Evolutionary conservation across 1,140 invertebrate species (phyloP).

Genomic region (Pseudobourletiella spinata): DNA sequence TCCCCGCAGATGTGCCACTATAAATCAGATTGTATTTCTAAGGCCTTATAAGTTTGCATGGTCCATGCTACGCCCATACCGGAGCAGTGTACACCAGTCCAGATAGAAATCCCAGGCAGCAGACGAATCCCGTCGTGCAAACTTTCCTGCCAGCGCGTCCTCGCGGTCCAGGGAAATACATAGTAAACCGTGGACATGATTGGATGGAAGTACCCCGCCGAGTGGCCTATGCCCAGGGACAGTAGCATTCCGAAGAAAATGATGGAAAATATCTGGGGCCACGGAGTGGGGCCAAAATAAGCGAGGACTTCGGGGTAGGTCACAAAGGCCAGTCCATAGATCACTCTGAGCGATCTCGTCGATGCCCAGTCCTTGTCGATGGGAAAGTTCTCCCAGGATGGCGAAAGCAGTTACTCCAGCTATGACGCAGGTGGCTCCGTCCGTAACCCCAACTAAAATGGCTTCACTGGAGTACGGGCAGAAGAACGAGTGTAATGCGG

Average conservation of each 20-base stretch:
- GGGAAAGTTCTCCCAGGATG: slow-evolving; percentile 53
- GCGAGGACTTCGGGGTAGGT: slow-evolving; percentile 81
- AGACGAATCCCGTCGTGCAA: neutral
- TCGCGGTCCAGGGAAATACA: neutral
- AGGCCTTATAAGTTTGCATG: neutral
- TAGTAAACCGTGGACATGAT: neutral
- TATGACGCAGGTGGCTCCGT: slow-evolving; percentile 69
- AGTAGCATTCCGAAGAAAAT: slow-evolving; percentile 46
- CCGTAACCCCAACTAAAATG: slow-evolving; percentile 57
- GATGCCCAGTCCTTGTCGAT: slow-evolving; percentile 73
- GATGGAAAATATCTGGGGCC: slow-evolving; percentile 47
- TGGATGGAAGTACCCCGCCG: neutral
- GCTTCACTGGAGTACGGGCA: slow-evolving; percentile 44
- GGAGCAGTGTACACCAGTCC: neutral
- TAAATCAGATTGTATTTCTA: neutral
- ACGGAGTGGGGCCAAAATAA: slow-evolving; percentile 54
- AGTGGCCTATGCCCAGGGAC: slow-evolving; percentile 46
- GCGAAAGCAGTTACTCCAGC: neutral
- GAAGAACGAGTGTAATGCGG: too few species aligned
- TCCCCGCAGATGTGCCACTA: slow-evolving; percentile 42
- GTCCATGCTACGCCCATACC: neutral
- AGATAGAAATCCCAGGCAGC: neutral
- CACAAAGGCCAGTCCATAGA: slow-evolving; percentile 56
- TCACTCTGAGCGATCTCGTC: slow-evolving; percentile 54
- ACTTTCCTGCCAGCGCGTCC: neutral